Evolutionary conservation across 2,113 vertebrate genomes (phyloP), one percentile per base, ranked within the genome.

Genomic region (Rhineura floridana): DNA sequence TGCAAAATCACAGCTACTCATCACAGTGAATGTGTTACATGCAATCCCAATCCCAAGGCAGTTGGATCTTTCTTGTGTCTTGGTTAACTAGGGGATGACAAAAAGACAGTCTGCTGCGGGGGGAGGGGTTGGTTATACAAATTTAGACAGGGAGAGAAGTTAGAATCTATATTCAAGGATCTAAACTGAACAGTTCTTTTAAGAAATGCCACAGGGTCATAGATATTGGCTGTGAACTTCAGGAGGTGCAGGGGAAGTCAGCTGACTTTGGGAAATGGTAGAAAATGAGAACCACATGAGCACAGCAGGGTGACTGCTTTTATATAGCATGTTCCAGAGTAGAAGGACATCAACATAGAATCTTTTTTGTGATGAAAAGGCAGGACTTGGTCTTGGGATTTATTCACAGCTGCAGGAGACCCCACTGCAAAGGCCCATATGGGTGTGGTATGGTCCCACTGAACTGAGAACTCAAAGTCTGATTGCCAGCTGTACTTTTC

Each of bases 201-300:
- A 82, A 30, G 79, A 81, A 0, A 0, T 87, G 83, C 88, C 84
- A 28, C 42, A 88, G 84, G 90, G 84, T 10, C 33, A 88, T 91
- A 90, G 91, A 87, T 94, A 94, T 63, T 91, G 92, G 83, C 84
- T 94, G 81, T 19, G 79, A 91, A 91, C 89, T 87, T 63, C 69
- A 75, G 11, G 69, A 48, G 17, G 48, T 86, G 33, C 6, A n/a
- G 52, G 65, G 70, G 88, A 84, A 94, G 91, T 89, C 93, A 93
- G 72, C 83, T 89, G 90, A 91, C 92, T 91, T 93, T 87, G 83
- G 93, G 92, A 90, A 91, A 76, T 91, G 93, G 84, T 90, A 91
- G 94, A 94, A 91, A 91, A 93, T 89, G 91, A 91, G 89, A 93
- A 88, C 59, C 88, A 36, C 89, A 93, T 89, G 91, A 83, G 83